Base-by-base conservation (phyloP, 2,888 invertebrate species). In the Tiliacea aurago region DNA sequence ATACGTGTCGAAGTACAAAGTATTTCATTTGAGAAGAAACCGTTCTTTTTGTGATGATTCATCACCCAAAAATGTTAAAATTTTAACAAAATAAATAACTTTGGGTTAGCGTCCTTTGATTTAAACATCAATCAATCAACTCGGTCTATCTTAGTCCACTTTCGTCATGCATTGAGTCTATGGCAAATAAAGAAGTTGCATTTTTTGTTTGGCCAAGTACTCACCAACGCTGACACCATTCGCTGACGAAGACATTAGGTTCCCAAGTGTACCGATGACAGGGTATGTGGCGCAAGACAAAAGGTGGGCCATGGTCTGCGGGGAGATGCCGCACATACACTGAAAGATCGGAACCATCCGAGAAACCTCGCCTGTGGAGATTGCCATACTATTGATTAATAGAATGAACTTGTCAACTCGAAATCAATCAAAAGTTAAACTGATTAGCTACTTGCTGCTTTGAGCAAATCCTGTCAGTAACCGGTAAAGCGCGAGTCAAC, bases 401-500 rank as follows among this genome's bases (percentile, higher is more conserved):
- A 71, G 23, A 28, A 51, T 56, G 43, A n/a, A 67, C 37, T 64
- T 41, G 43, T 63, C 56, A 56, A 51, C 13, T 70, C 18, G 9
- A n/a, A 55, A 53, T 56, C 58, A 68, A 76, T 64, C n/a, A 63
- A 53, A 45, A 49, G 47, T 63, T 5, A n/a, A 43, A 43, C 67
- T 45, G 51, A 56, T 61, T 61, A 13, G 53, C 63, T 53, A 33
- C 49, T 62, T n/a, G 10, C 6, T 61, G 23, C 47, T 63, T 45
- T 20, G 7, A 55, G 10, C 41, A 43, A 33, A 73, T 33, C 28
- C 51, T 62, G 61, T 45, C 45, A 58, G 51, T 49, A 76, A 80
- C 80, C 82, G 71, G 73, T 70, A 65, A 72, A 47, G 45, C 55
- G 69, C 69, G 51, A 45, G 33, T 62, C 49, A 67, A 71, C 66